These are phyloP conservation scores for Empidonax alnorum DNA, from an alignment of 2,113 vertebrate species.

Conservation along the genomic window DNA sequence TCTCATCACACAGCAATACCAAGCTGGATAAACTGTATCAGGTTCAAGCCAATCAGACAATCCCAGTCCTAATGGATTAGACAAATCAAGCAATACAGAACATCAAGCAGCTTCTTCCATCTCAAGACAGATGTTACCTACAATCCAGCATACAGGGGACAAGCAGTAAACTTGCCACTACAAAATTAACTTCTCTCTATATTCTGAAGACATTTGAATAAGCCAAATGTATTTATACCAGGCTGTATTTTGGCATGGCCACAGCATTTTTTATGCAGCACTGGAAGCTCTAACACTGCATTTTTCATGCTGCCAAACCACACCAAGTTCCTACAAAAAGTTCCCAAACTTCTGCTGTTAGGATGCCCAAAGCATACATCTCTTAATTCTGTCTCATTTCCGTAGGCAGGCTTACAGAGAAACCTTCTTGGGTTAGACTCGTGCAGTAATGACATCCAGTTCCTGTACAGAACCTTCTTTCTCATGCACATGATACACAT, in stretches of 20 bases:
- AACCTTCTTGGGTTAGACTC: background rate
- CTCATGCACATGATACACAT: background rate
- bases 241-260: background rate
- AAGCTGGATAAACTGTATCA: background rate
- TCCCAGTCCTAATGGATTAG: background rate
- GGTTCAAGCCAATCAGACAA: background rate
- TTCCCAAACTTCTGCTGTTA: background rate
- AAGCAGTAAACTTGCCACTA: background rate
- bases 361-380: background rate
- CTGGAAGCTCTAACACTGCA: background rate
- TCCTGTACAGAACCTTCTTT: background rate
- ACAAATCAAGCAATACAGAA: background rate
- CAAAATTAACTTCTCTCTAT: background rate
- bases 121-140: background rate
- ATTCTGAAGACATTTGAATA: background rate
- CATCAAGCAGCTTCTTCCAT: background rate
- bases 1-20: background rate
- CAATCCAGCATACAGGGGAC: background rate
- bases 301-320: constrained; percentile 1
- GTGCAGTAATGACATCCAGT: background rate
- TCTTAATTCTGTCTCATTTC: background rate
- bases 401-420: background rate
- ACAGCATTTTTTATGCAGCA: background rate
- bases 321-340: background rate
- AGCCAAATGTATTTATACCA: background rate